Base-by-base conservation (phyloP, 2,113 vertebrate species). In the Callaeas wilsoni region DNA sequence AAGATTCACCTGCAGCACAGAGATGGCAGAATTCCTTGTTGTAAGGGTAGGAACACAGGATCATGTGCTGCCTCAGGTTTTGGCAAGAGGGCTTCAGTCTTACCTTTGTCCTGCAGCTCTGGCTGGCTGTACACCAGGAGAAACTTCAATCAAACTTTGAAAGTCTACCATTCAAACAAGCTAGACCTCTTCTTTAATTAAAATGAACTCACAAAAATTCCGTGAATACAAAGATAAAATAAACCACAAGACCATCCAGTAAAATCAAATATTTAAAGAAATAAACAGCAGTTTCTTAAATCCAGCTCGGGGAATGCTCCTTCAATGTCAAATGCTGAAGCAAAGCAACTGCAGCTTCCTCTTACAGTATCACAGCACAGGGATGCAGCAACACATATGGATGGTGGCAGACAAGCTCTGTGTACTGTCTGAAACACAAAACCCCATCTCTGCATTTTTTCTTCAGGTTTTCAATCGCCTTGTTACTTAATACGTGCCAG, bases 21-120 rank as follows among this genome's bases (percentile, higher is more conserved):
- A 50, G 53, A 32, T 35, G 49, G 52, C 21, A 33, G 37, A 42
- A 42, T 33, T 87, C 65, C 26, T 39, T 6, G 2, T 50, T 9
- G 1, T 44, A 75, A 63, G 39, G 33, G 16, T 33, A 60, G 25
- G 13, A 53, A 35, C 5, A 3, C 0, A 0, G 21, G 22, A 75
- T 41, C 4, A 35, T 2, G 4, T 2, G 6, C 5, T 60, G 35
- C 27, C 56, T 79, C 44, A 22, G 22, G 16, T 75, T 90, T 46
- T 83, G 62, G 27, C 53, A 82, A 79, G 16, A 90, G 26, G 18
- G 25, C 30, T 59, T 75, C 33, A 69, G 37, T 47, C 32, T 69
- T 56, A 73, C 26, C 16, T 35, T 12, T 26, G 37, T 53, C 49
- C 41, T 80, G 37, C 17, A 74, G 68, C 14, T 93, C 50, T 69